Conservation (phyloP, 2,797 vertebrate species). For the Anisognathus igniventris region DNA sequence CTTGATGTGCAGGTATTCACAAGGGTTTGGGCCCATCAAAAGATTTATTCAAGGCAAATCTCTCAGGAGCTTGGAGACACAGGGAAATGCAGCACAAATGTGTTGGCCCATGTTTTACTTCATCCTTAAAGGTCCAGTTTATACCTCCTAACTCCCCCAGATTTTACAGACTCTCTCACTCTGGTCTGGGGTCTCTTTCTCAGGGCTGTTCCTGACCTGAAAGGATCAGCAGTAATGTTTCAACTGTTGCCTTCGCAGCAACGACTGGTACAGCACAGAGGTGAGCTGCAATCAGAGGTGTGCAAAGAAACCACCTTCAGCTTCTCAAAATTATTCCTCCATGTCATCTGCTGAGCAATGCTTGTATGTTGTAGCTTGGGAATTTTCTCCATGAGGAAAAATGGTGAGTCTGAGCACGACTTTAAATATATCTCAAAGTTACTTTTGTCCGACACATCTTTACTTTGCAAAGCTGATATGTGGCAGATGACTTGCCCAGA, state of each 20-base stretch:
- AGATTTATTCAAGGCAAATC: neutral
- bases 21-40: neutral
- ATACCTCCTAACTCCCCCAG: neutral
- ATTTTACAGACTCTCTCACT: neutral
- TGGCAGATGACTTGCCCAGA: neutral
- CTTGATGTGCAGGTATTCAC: neutral
- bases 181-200: neutral
- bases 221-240: neutral
- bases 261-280: neutral
- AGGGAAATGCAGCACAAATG: neutral
- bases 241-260: neutral
- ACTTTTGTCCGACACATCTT: neutral
- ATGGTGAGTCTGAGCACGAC: neutral
- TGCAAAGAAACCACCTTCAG: neutral
- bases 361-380: neutral
- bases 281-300: neutral
- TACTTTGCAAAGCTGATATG: neutral
- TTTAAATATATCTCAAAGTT: neutral
- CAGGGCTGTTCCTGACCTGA: neutral
- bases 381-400: neutral
- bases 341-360: neutral
- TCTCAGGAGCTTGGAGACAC: neutral
- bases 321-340: neutral
- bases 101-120: neutral
- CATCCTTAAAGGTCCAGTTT: neutral